Evolutionary conservation across 1,140 invertebrate species (phyloP).

Genomic region (Mylabris phalerata): DNA sequence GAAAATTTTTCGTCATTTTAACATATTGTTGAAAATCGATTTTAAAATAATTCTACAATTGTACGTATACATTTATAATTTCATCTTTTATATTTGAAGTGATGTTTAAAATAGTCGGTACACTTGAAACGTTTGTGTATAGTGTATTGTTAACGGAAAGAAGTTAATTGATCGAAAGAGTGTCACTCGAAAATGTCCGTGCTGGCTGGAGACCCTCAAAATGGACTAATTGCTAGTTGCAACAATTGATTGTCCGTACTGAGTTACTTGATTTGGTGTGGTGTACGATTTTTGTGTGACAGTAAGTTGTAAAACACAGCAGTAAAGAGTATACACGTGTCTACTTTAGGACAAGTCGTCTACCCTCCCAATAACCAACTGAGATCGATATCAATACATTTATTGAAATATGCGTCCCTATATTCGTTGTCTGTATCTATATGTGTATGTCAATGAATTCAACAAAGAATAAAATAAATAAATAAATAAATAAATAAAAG

Average conservation of each 20-base stretch:
- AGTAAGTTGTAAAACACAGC: constrained; percentile 14
- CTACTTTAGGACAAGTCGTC: constrained; percentile 9
- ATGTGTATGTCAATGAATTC: too few species aligned
- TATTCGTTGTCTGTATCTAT: too few species aligned
- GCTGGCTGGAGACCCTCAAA: constrained; percentile 15
- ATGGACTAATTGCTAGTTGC: constrained; percentile 18
- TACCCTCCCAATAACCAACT: constrained; percentile 8
- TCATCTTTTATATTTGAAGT: too few species aligned
- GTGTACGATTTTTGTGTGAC: constrained; percentile 6
- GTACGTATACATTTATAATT: too few species aligned
- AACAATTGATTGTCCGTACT: constrained; percentile 11
- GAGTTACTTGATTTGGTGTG: too few species aligned
- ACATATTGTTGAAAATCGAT: background rate
- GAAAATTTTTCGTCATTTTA: too few species aligned
- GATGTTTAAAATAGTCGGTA: too few species aligned
- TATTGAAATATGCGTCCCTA: constrained; percentile 9
- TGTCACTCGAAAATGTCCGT: constrained; percentile 23
- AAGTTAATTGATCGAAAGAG: constrained; percentile 22
- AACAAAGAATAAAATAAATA: too few species aligned
- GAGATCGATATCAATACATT: constrained; percentile 12
- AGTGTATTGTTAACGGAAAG: background rate
- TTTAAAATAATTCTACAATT: too few species aligned
- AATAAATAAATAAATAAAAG: too few species aligned
- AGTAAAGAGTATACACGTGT: constrained; percentile 14
- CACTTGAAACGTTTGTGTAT: too few species aligned